Conservation (phyloP, 2,888 invertebrate genomes). For the Caenorhabditis virilis region DNA sequence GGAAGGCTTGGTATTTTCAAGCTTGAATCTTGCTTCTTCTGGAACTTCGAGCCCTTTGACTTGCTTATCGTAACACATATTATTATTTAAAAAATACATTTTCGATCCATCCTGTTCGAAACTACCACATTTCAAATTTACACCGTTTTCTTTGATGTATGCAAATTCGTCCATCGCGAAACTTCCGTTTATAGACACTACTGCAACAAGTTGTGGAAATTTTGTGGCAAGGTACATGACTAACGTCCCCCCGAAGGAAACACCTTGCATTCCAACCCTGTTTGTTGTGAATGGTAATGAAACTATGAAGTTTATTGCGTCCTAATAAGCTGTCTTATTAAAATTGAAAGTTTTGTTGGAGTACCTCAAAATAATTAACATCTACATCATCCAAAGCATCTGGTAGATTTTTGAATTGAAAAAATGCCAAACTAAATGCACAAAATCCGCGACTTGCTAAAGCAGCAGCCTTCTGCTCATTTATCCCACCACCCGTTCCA, state of each 20-base stretch:
- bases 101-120: constrained; percentile 4
- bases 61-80: constrained; percentile 16
- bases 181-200: constrained; percentile 27
- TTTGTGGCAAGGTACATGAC: constrained; percentile 19
- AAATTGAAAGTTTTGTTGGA: too few species aligned
- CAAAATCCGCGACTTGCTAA: constrained; percentile 29
- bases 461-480: constrained; percentile 38
- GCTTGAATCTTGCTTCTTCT: constrained; percentile 9
- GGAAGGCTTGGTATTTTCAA: constrained; percentile 8
- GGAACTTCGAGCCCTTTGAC: constrained; percentile 3
- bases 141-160: constrained; percentile 7
- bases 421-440: constrained; percentile 22
- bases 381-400: constrained; percentile 8
- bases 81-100: constrained; percentile 12
- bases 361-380: constrained; percentile 21
- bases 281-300: constrained; percentile 17
- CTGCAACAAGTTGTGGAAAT: constrained; percentile 15
- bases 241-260: constrained; percentile 26
- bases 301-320: constrained; percentile 19
- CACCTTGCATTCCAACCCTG: constrained; percentile 26
- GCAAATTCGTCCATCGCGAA: constrained; percentile 16
- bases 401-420: constrained; percentile 25
- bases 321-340: constrained; percentile 5
- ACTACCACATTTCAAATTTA: background rate
- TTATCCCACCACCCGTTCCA: constrained; percentile 37